Conservation (phyloP, 2,888 invertebrate genomes). For the Hemithea aestivaria region DNA sequence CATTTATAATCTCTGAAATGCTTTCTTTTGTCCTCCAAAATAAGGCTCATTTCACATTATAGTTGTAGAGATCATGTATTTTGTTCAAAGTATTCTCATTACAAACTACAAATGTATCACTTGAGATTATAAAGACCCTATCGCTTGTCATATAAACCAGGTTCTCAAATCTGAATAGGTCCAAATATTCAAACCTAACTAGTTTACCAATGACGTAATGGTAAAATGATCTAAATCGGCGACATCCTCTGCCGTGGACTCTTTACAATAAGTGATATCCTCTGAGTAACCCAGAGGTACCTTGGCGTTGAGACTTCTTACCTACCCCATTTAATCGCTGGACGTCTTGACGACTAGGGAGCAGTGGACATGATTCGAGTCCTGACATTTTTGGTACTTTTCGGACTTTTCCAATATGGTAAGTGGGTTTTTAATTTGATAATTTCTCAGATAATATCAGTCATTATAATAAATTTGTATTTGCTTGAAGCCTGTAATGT, state of each 20-base stretch:
- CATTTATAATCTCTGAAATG: too few species aligned
- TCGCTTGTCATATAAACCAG: too few species aligned
- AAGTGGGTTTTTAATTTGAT: conserved; percentile 28
- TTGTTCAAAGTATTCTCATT: too few species aligned
- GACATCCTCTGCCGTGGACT: conserved; percentile 36
- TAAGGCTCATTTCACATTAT: too few species aligned
- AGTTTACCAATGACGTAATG: conserved; percentile 13
- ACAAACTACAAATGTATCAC: too few species aligned
- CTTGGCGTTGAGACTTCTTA: background rate
- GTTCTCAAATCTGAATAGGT: background rate
- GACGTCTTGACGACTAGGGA: background rate
- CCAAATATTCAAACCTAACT: conserved; percentile 1
- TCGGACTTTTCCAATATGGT: conserved; percentile 50
- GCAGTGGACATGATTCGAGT: conserved; percentile 1
- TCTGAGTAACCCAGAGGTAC: conserved; percentile 22
- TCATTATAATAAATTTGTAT: too few species aligned
- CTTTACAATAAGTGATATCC: conserved; percentile 46
- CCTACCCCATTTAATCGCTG: background rate
- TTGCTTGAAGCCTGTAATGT: too few species aligned
- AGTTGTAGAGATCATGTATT: too few species aligned
- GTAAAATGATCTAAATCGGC: conserved; percentile 38
- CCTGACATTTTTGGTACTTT: conserved; percentile 35
- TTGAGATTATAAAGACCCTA: too few species aligned
- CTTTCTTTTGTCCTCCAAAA: too few species aligned
- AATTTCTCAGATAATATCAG: too few species aligned